Evolutionary conservation across 2,888 invertebrate species (phyloP).

Genomic region (Pammene aurita): DNA sequence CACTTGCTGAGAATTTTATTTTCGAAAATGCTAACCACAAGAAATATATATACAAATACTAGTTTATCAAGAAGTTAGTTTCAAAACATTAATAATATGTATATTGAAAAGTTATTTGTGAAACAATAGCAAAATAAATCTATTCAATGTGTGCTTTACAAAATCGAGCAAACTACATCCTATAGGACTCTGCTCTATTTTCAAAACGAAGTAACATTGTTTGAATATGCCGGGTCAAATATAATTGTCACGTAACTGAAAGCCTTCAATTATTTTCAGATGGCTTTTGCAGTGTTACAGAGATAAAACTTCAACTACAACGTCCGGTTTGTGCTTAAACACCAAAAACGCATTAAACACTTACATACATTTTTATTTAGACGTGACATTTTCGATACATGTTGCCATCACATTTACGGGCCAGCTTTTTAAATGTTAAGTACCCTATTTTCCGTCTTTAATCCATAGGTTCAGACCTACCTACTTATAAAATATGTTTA

Average conservation of each 20-base stretch:
- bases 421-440: too few relatives aligned
- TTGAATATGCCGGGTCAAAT: not conserved
- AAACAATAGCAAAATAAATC: too few relatives aligned
- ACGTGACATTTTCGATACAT: not conserved
- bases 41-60: too few relatives aligned
- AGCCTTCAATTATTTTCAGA: slow-evolving; percentile 2
- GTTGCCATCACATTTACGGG: too few relatives aligned
- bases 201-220: not conserved
- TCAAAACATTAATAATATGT: too few relatives aligned
- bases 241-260: slow-evolving; percentile 14
- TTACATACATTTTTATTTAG: not conserved
- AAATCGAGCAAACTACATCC: not conserved
- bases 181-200: not conserved
- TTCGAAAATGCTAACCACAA: too few relatives aligned
- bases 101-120: too few relatives aligned
- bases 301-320: slow-evolving; percentile 16
- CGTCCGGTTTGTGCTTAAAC: slow-evolving; percentile 4
- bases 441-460: too few relatives aligned
- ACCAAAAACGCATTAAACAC: slow-evolving; percentile 26
- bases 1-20: too few relatives aligned
- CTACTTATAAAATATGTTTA: too few relatives aligned
- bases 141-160: not conserved
- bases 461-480: too few relatives aligned
- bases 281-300: not conserved
- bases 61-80: too few relatives aligned